phyloP scores from a whole-genome alignment of 2,113 vertebrate genomes.

The Recurvirostra avosetta region DNA sequence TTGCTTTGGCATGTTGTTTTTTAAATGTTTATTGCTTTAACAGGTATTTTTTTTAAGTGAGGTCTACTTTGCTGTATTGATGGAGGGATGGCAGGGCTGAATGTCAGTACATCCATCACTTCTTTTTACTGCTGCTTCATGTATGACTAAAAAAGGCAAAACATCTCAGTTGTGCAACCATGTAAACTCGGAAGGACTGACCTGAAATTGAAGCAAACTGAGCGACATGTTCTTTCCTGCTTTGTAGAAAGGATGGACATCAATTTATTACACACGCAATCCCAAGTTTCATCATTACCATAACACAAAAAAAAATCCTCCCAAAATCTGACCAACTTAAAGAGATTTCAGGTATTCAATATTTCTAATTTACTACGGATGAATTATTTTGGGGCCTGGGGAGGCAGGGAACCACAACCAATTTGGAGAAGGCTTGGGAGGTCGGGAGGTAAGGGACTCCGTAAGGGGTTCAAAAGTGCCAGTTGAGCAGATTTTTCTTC shows the following conservation, averaged over 20 bases:
- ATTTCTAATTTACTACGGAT: neutral
- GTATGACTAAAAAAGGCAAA: constrained; percentile 5
- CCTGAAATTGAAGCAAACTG: neutral
- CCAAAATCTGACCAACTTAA: neutral
- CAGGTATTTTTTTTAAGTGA: neutral
- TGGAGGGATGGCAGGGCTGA: neutral
- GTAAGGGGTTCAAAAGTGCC: neutral
- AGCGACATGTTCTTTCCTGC: neutral
- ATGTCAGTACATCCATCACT: neutral
- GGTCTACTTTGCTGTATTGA: neutral
- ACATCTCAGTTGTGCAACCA: neutral
- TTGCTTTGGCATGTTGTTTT: neutral
- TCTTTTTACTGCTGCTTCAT: neutral
- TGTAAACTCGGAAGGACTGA: neutral
- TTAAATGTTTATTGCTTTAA: constrained; percentile 13
- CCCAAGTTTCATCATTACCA: neutral
- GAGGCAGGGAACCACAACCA: neutral
- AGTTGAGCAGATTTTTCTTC: neutral
- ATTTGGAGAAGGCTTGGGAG: neutral
- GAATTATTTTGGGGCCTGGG: neutral
- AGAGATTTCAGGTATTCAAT: neutral
- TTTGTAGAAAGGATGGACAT: neutral
- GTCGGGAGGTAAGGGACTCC: neutral
- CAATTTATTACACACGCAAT: neutral
- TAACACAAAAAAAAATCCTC: neutral